phyloP scores from a whole-genome alignment of 64 coral and sea anemone species.

The Dendrophyllia cribrosa region DNA sequence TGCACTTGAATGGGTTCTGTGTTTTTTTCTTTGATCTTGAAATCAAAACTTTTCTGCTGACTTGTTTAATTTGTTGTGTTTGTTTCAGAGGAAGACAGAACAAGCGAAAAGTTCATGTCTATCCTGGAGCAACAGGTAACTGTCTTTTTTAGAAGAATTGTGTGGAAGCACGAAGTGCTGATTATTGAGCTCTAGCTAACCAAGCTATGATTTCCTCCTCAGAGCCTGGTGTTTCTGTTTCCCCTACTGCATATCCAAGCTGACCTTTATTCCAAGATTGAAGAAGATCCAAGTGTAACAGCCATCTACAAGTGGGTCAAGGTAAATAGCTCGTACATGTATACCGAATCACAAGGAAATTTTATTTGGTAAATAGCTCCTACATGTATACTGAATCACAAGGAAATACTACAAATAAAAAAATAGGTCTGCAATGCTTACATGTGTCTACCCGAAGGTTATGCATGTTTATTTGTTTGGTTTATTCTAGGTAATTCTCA shows the following conservation, averaged over 20 bases:
- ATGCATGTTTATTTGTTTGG: too few relatives aligned
- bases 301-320: conserved; percentile 99
- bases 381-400: background rate
- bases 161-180: too few relatives aligned
- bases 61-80: background rate
- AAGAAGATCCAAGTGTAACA: conserved; percentile 86
- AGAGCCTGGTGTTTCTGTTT: conserved; percentile 91
- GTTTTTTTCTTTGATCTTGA: background rate
- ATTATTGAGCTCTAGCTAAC: background rate
- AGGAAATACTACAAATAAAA: too few relatives aligned
- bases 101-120: conserved; percentile 75
- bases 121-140: conserved; percentile 90
- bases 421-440: too few relatives aligned
- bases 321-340: conserved; percentile 1
- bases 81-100: conserved; percentile 56
- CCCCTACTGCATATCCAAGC: conserved; percentile 91
- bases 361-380: conserved; percentile 16
- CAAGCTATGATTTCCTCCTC: conserved; percentile 5
- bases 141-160: background rate
- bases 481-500: too few relatives aligned
- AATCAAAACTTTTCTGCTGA: background rate
- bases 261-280: conserved; percentile 85
- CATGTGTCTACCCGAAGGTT: too few relatives aligned
- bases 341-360: background rate
- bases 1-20: too few relatives aligned